Evolutionary conservation across 2,113 vertebrate species (phyloP), one percentile per base, ranked within the genome.

Genomic region (Anoplopoma fimbria): DNA sequence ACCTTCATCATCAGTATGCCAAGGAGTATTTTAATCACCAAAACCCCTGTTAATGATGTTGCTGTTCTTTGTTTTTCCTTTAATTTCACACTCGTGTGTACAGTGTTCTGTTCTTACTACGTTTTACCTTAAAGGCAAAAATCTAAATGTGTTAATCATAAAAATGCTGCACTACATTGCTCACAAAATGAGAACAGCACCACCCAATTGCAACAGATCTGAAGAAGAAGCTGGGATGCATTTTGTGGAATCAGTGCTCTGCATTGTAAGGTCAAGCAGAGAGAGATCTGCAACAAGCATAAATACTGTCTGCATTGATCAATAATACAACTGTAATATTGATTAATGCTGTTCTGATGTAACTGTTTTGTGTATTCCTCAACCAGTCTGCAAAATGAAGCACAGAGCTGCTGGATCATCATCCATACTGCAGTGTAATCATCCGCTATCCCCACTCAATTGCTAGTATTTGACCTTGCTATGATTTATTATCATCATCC

Each of bases 401-500:
- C 55, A 34, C 33, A 27, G 55, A 57, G 27, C 23, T 14, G 36
- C 63, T 40, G 63, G 21, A 76, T 71, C 23, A 31, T 49, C 47
- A 62, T 45, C 55, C 38, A 75, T 34, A 84, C 86, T 91, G 89
- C 91, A 87, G 86, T 65, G 77, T 79, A 88, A 90, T 87, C 85
- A 89, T 81, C 31, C 45, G 14, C 12, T 83, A 62, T 69, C 60
- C 67, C n/a, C 12, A 47, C 69, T 86, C 69, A 85, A 31, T 82
- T 84, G 34, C 69, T 79, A 57, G 62, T 83, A 81, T 91, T 91
- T 91, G 91, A 91, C 93, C 88, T 92, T 92, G 89, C 67, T 60
- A 75, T 93, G 81, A 93, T 91, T 90, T 85, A 92, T 90, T 85
- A 92, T 92, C 45, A 87, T 90, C 79, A 84, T 81, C 74, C 42